phyloP scores from a whole-genome alignment of 2,888 invertebrate genomes.

The Melipona bicolor region DNA sequence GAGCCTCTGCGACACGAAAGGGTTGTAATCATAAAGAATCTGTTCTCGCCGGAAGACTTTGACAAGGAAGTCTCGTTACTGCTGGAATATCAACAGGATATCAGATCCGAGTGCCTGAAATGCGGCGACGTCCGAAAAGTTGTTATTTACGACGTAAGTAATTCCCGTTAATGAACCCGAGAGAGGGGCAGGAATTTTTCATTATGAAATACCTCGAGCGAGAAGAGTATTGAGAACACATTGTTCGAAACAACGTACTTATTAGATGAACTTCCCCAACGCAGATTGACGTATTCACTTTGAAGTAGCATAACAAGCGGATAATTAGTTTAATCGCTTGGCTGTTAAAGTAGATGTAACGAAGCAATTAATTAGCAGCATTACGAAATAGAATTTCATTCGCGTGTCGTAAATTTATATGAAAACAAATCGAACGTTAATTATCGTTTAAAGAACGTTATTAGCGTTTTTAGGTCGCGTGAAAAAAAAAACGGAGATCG shows the following conservation, averaged over 20 bases:
- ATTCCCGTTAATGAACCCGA: neutral
- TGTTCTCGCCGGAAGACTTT: constrained; percentile 95
- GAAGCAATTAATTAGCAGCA: neutral
- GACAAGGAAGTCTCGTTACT: constrained; percentile 95
- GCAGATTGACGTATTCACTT: neutral
- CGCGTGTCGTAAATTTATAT: too few relatives aligned
- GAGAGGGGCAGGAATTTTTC: too few relatives aligned
- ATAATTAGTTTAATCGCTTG: neutral
- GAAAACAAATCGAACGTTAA: too few relatives aligned
- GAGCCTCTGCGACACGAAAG: constrained; percentile 95
- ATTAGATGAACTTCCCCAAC: neutral
- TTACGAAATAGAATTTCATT: neutral
- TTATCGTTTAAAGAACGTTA: too few relatives aligned
- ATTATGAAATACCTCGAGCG: too few relatives aligned
- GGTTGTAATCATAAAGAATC: constrained; percentile 96
- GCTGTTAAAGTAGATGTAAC: neutral
- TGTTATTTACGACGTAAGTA: constrained; percentile 93
- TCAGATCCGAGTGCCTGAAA: constrained; percentile 94
- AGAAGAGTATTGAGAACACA: neutral
- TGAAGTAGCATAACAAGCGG: neutral
- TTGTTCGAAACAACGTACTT: neutral
- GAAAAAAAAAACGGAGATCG: too few relatives aligned
- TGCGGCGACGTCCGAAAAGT: constrained; percentile 97
- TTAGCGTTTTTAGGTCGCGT: too few relatives aligned
- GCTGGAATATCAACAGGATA: constrained; percentile 95